Conservation (phyloP, 2,888 invertebrate genomes). For the Oxyteleia sp. region DNA sequence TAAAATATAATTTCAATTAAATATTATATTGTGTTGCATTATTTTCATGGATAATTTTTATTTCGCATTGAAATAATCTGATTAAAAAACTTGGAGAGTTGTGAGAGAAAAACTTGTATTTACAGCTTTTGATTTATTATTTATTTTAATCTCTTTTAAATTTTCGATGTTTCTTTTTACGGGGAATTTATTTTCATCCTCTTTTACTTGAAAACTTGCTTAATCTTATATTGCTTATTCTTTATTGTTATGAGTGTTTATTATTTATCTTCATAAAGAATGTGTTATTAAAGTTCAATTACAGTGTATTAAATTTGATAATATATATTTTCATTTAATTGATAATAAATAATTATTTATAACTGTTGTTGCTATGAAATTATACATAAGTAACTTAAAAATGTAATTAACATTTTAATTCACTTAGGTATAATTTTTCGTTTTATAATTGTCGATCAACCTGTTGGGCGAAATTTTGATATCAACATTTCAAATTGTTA, state of each 20-base stretch:
- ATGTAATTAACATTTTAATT: no score
- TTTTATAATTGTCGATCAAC: no score
- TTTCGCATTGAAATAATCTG: background rate
- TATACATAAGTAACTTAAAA: no score
- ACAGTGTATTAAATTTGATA: background rate
- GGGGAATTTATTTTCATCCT: background rate
- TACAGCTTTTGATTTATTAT: slow-evolving; percentile 3
- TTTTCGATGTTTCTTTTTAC: slow-evolving; percentile 3
- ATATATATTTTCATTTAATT: background rate
- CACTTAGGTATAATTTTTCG: no score
- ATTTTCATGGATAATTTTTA: background rate
- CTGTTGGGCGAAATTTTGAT: no score
- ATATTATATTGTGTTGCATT: background rate
- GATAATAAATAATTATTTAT: no score
- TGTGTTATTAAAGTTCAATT: background rate
- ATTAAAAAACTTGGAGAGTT: slow-evolving; percentile 1
- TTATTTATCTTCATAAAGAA: background rate
- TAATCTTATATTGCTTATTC: background rate
- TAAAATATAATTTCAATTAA: background rate
- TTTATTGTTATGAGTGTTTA: background rate
- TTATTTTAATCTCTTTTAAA: slow-evolving; percentile 1
- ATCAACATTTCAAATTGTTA: no score
- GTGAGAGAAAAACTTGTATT: background rate
- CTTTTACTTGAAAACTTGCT: background rate
- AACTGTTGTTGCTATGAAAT: no score